Conservation (phyloP, 2,797 vertebrate species). For the Stomatorhinus walkeri region DNA sequence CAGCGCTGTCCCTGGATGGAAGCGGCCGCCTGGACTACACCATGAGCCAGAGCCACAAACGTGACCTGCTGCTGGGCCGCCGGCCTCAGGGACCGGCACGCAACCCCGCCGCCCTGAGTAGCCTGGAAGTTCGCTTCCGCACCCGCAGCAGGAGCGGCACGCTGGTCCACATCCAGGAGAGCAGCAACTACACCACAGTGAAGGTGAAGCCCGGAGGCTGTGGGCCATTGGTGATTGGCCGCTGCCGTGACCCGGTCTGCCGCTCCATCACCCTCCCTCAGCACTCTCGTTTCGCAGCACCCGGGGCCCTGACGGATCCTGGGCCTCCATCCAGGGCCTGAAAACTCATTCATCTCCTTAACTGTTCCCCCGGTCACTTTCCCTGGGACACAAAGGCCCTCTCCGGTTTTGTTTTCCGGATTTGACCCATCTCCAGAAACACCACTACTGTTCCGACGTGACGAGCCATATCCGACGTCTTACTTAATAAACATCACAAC, state of each 20-base stretch:
- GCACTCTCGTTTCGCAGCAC: slow-evolving; percentile 13
- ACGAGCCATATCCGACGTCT: slow-evolving; percentile 37
- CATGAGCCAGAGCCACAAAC: slow-evolving; percentile 73
- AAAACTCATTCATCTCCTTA: slow-evolving; percentile 51
- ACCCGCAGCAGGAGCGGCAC: slow-evolving; percentile 83
- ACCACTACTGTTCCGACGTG: slow-evolving; percentile 39
- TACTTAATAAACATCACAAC: slow-evolving; percentile 45
- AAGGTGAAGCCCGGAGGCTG: slow-evolving; percentile 64
- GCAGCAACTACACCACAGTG: slow-evolving; percentile 91
- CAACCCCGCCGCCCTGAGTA: slow-evolving; percentile 44
- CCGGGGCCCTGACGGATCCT: slow-evolving; percentile 44
- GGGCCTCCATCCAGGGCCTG: slow-evolving; percentile 53
- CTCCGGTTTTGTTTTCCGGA: slow-evolving; percentile 41
- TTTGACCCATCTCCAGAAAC: slow-evolving; percentile 49
- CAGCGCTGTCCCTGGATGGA: slow-evolving; percentile 84
- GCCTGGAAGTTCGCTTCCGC: slow-evolving; percentile 86
- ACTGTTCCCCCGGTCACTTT: slow-evolving; percentile 40
- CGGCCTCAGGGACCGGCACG: slow-evolving; percentile 39
- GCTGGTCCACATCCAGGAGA: slow-evolving; percentile 85
- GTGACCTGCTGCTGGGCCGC: slow-evolving; percentile 69
- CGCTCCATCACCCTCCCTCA: slow-evolving; percentile 40
- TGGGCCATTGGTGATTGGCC: background rate
- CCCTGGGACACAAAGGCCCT: slow-evolving; percentile 29
- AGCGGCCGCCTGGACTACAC: slow-evolving; percentile 83
- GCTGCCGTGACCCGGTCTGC: background rate